These are phyloP conservation scores for Uropetala carovei DNA, from an alignment of 2,888 invertebrate genomes.

Conservation along the genomic window DNA sequence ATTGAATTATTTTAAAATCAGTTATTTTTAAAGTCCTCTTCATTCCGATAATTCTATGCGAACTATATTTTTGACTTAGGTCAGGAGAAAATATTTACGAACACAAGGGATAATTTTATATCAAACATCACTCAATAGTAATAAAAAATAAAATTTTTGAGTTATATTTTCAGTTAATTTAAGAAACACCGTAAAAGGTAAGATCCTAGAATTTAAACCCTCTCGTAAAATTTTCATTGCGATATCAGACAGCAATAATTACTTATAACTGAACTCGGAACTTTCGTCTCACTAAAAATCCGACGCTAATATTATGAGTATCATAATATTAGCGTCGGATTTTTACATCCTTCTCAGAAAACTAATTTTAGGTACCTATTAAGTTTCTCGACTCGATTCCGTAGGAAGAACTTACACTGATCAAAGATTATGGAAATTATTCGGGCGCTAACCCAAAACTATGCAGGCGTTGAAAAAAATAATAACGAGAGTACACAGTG, in stretches of 20 bases:
- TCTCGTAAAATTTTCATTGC: conserved; percentile 12
- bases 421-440: background rate
- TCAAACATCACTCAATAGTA: background rate
- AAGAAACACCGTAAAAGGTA: conserved; percentile 6
- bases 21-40: no score
- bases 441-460: background rate
- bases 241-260: conserved; percentile 17
- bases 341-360: background rate
- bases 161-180: conserved; percentile 32
- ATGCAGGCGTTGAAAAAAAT: background rate
- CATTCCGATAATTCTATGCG: no score
- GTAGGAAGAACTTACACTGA: background rate
- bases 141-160: background rate
- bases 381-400: background rate
- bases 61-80: background rate
- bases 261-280: background rate
- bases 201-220: conserved; percentile 10
- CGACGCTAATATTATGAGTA: conserved; percentile 8
- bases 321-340: no score
- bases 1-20: no score
- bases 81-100: background rate
- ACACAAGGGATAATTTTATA: background rate
- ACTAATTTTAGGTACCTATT: background rate
- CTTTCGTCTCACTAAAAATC: background rate
- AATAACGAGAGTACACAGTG: background rate